Percentiles rank a stretch among this genome's conserved stretches.
Evolutionary conservation across 2,888 invertebrate genomes (phyloP).

Genomic region (Copidosoma aretas): DNA sequence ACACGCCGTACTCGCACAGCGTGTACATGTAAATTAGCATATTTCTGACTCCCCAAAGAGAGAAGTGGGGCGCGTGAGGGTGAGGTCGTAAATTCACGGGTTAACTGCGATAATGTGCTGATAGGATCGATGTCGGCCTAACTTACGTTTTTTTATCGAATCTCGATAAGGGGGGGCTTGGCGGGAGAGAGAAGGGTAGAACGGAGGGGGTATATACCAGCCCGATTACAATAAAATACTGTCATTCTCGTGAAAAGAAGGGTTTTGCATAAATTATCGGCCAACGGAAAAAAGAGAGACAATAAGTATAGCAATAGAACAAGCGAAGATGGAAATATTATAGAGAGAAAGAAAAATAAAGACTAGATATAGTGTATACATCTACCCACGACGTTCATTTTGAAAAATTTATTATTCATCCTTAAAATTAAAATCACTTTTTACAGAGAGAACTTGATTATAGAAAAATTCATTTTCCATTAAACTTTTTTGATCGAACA

Average conservation of each 20-base stretch:
- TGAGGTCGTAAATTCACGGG: conserved; percentile 30
- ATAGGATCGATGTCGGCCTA: conserved; percentile 37
- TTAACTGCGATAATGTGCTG: conserved; percentile 37
- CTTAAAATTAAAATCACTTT: too few species aligned
- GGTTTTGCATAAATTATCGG: conserved; percentile 40
- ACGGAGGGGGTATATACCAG: too few species aligned
- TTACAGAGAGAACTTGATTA: too few species aligned
- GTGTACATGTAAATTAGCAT: background rate
- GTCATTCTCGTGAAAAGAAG: conserved; percentile 32
- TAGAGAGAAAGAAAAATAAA: background rate
- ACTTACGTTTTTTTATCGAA: conserved; percentile 40
- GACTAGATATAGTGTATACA: background rate
- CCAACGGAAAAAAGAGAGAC: conserved; percentile 19
- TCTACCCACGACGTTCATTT: too few species aligned
- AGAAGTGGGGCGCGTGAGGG: background rate
- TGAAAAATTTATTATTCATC: too few species aligned
- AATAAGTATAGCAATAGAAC: background rate
- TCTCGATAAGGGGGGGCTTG: conserved; percentile 30
- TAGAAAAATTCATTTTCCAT: too few species aligned
- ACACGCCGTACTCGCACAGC: too few species aligned
- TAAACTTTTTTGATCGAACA: too few species aligned
- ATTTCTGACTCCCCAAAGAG: background rate
- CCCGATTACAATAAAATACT: conserved; percentile 37
- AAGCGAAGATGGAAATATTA: background rate
- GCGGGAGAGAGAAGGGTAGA: background rate